Base-by-base conservation (phyloP, 1,140 invertebrate genomes). In the Ips nitidus region DNA sequence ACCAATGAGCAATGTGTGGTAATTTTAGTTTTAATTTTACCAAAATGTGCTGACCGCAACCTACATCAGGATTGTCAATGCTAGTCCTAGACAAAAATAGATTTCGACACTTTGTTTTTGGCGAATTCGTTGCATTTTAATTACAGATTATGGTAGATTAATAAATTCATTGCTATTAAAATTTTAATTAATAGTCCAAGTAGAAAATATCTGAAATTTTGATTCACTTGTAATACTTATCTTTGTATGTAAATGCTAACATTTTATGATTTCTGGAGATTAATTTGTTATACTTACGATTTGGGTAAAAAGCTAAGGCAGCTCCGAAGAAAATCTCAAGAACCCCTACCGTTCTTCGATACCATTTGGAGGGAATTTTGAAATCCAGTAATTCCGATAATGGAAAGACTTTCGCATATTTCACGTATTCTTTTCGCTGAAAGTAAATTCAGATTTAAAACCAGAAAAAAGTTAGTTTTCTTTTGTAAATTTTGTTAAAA, bases 381-480 rank as follows among this genome's bases (percentile, higher is more conserved):
- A 95, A 89, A 75, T 93, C 90, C 69, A 95, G 82, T 38, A 87
- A 84, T 72, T 90, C 88, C 2, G 91, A 86, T 3, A 98, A 82
- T 45, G 96, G 97, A 81, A 99, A 98, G 8, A 98, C 95, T 86
- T 97, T 98, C 4, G 95, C 91, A 84, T 97, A 97, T 82, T 95
- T 94, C 1, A 98, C 95, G 81, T 97, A 98, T 81, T 96, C 94
- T 83, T 96, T 96, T 80, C 95, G 88, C 95, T 98, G 85, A 67
- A 91, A 83, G 80, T 79, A 77, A 78, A 58, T 41, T 52, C 6
- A 36, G 43, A 39, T 71, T 74, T 77, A 59, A 68, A 66, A 22
- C 7, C 6, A 7, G 52, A 52, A 55, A 45, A 36, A 61, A 47
- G 43, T 52, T 62, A 36, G 22, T 22, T 22, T 22, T 22, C 22